phyloP scores from a whole-genome alignment of 2,888 invertebrate genomes.

The Leptopilina drosophilae region DNA sequence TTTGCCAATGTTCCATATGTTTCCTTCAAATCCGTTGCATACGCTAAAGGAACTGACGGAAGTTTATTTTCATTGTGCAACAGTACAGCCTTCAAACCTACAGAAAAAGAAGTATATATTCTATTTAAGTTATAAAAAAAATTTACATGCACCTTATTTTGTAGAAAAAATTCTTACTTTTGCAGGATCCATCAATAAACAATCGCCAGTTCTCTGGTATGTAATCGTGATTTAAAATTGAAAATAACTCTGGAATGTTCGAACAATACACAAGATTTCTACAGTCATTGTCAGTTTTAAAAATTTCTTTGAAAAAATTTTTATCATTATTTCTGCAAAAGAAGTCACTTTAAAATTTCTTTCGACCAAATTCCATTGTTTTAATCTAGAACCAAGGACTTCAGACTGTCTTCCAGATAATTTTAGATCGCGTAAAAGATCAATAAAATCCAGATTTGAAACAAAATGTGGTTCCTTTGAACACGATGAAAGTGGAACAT shows the following conservation, averaged over 20 bases:
- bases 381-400: neutral
- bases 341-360: neutral
- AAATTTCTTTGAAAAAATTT: constrained; percentile 10
- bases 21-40: constrained; percentile 10
- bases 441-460: neutral
- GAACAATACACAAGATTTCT: neutral
- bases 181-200: neutral
- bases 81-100: neutral
- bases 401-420: neutral
- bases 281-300: neutral
- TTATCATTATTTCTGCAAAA: neutral
- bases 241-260: neutral
- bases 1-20: neutral
- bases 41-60: constrained; percentile 6
- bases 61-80: constrained; percentile 17
- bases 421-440: neutral
- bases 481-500: neutral
- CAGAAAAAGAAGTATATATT: too few species aligned
- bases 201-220: neutral
- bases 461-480: constrained; percentile 9
- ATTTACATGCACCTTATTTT: neutral
- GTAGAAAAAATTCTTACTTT: neutral
- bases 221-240: neutral
- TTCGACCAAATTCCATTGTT: constrained; percentile 14
- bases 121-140: too few species aligned